Evolutionary conservation across 2,113 vertebrate species (phyloP).

Genomic region (Pheucticus melanocephalus): DNA sequence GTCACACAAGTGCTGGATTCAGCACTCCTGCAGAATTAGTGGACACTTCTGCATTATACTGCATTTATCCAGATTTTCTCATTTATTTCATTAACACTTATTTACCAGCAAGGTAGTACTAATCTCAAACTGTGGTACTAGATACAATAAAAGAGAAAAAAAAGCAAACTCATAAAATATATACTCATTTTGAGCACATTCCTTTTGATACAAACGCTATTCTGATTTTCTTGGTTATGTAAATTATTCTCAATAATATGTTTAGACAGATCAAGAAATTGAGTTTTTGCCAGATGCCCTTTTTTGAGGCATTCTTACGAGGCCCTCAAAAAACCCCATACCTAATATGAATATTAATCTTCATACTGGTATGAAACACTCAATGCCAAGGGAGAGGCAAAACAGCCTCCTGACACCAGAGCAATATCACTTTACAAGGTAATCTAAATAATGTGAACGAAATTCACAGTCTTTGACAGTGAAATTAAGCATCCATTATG

Average conservation of each 20-base stretch:
- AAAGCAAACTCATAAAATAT: neutral
- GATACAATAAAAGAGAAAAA: neutral
- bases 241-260: neutral
- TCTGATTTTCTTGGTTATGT: neutral
- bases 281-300: neutral
- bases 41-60: neutral
- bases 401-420: neutral
- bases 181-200: neutral
- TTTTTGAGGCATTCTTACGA: neutral
- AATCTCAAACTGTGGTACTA: neutral
- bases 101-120: neutral
- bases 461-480: neutral
- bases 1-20: neutral
- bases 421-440: neutral
- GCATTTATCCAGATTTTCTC: neutral
- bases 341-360: neutral
- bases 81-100: neutral
- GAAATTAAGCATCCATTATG: neutral
- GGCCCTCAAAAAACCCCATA: accelerated
- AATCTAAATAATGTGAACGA: neutral
- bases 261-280: neutral
- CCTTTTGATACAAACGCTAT: neutral
- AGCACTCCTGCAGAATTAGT: neutral
- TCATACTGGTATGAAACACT: neutral
- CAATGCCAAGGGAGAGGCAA: neutral